Base-by-base conservation (phyloP, 2,888 invertebrate genomes). In the Axea sp. region DNA sequence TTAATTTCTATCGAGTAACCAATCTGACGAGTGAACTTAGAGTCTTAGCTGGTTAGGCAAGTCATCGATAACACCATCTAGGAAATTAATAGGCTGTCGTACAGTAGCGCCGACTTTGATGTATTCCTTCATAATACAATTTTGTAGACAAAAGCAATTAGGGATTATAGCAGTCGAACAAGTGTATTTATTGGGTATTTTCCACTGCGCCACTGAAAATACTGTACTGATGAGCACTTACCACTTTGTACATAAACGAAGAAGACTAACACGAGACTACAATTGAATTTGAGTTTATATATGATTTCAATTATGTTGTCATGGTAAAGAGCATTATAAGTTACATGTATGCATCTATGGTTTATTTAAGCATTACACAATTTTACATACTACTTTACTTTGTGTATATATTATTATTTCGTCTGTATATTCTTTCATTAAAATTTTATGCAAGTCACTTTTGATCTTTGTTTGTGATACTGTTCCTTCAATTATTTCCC, bases 351-450 rank as follows among this genome's bases (percentile, higher is more conserved):
- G 24, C 28, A 64, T 8, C 51, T 39, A 67, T 8, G n/a, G 17
- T 57, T 67, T 67, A 67, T 69, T 79, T 80, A 82, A 77, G 76
- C 72, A 73, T 74, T 79, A 81, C 75, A 80, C 77, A 37, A 57
- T 33, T 79, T 82, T 82, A 82, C 80, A 78, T 76, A 79, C 77
- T 78, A 77, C 79, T 81, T 82, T 83, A 81, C 76, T 82, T 83
- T 81, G 60, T 86, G 83, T 86, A 86, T 81, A 85, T 82, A 81
- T 80, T 85, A 85, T 86, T 83, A 82, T 84, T 86, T 83, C 78
- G 82, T 82, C 84, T 86, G 85, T 87, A 84, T 82, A 82, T 82
- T 85, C 82, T 81, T 85, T 79, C 78, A 87, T 87, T 87, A 87
- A 87, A 87, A 80, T 78, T 81, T 80, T 84, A 83, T 80, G 84